Percentiles rank a stretch among this genome's conserved stretches.
These are phyloP conservation scores for Drosophila robusta DNA, from an alignment of 2,888 invertebrate genomes.

Conservation along the genomic window DNA sequence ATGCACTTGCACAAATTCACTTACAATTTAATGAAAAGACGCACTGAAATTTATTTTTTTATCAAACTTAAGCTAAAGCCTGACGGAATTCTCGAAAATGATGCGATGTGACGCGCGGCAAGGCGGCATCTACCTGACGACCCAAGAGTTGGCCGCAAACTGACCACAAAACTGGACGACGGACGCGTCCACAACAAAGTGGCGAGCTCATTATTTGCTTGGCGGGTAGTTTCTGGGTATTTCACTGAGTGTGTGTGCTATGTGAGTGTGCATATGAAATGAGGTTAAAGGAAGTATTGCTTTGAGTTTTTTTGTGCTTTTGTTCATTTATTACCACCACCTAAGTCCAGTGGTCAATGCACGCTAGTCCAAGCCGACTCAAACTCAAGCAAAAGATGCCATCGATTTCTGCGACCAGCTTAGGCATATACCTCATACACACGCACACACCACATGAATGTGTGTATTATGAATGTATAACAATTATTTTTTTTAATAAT, in stretches of 20 bases:
- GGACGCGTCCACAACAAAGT: slow-evolving; percentile 74
- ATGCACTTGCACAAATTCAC: slow-evolving; percentile 36
- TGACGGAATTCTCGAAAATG: slow-evolving; percentile 55
- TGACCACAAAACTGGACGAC: slow-evolving; percentile 80
- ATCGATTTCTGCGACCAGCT: slow-evolving; percentile 64
- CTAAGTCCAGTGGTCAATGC: slow-evolving; percentile 77
- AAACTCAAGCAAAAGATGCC: slow-evolving; percentile 59
- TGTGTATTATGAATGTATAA: slow-evolving; percentile 22
- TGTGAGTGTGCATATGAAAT: slow-evolving; percentile 63
- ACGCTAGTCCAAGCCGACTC: slow-evolving; percentile 66
- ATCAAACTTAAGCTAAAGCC: slow-evolving; percentile 14
- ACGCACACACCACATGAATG: slow-evolving; percentile 1
- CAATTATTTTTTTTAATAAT: slow-evolving; percentile 56
- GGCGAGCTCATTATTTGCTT: slow-evolving; percentile 42
- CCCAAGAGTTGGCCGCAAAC: slow-evolving; percentile 82
- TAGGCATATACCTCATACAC: slow-evolving; percentile 4
- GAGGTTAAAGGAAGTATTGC: slow-evolving; percentile 83
- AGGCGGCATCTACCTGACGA: slow-evolving; percentile 60
- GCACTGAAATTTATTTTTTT: slow-evolving; percentile 8
- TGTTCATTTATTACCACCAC: slow-evolving; percentile 44
- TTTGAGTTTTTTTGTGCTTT: slow-evolving; percentile 37
- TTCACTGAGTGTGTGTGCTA: slow-evolving; percentile 32
- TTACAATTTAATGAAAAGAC: slow-evolving; percentile 44
- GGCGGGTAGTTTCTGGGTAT: slow-evolving; percentile 69
- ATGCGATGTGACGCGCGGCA: slow-evolving; percentile 30